Base-by-base conservation (phyloP, 2,888 invertebrate genomes). In the Euproctis similis region DNA sequence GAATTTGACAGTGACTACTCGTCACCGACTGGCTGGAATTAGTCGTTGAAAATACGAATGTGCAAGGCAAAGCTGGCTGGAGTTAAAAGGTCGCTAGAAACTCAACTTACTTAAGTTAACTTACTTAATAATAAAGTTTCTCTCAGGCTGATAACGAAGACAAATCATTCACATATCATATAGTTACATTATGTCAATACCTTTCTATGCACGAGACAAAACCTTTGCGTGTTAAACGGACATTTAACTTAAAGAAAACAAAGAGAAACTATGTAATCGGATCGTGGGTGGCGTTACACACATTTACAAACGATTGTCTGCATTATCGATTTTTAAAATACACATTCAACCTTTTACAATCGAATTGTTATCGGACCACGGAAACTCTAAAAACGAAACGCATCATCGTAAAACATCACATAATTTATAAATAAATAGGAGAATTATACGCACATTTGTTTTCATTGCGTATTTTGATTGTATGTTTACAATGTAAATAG, bases 401-500 rank as follows among this genome's bases (percentile, higher is more conserved):
- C 39, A 40, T 36, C 9, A 25, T 43, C 26, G 46, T 38, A 39
- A 39, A 39, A 38, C 34, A 41, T 36, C 33, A 26, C 28, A 42
- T 42, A 41, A 46, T 42, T 48, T 39, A 40, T 46, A 42, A 36
- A 39, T 47, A 54, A 59, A 60, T 50, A 50, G 38, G 29, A 45
- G 42, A 46, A 52, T 53, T 47, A 52, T 42, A 46, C 40, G 46
- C 35, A 39, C 39, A 32, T 10, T 11, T 1, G 3, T 8, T 21
- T 36, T 42, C 42, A 28, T 34, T 36, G 26, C 29, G 37, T 39
- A 36, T 36, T 47, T 42, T 41, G 35, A 54, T 46, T 34, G 28
- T 33, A 46, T 42, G 33, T 42, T 48, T 50, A 48, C 38, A 33
- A 28, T 33, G 24, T 23, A 58, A 54, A 61, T 61, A 57, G 59